A percentile compares a stretch with the other conserved stretches of the same genome.
Conservation (phyloP, 2,797 vertebrate species). For the Pseudochaenichthys georgianus region DNA sequence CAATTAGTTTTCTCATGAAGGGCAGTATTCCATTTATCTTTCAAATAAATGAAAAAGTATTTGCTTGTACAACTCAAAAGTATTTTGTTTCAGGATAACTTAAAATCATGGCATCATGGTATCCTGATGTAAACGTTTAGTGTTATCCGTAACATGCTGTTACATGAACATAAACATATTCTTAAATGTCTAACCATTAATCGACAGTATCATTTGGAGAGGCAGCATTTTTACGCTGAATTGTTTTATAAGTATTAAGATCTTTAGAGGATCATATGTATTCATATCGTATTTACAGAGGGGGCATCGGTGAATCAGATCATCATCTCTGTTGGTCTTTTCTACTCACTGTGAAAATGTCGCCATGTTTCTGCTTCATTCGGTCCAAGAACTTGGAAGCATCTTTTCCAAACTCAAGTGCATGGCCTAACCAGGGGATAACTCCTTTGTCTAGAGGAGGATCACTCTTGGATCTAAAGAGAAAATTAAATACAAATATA, state of each 20-base stretch:
- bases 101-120: neutral
- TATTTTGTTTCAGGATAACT: neutral
- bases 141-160: neutral
- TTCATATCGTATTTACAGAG: neutral
- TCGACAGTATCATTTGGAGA: neutral
- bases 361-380: constrained; percentile 91
- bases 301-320: neutral
- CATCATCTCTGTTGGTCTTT: neutral
- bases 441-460: constrained; percentile 89
- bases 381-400: constrained; percentile 86
- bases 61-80: neutral
- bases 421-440: constrained; percentile 91
- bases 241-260: fast-evolving
- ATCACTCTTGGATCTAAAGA: constrained; percentile 82
- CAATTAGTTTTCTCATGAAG: neutral
- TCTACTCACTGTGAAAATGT: constrained; percentile 91
- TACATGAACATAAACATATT: neutral
- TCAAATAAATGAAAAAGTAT: neutral
- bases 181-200: neutral
- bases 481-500: neutral
- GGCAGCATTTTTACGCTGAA: neutral
- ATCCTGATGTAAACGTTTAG: neutral
- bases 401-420: constrained; percentile 91
- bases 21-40: neutral
- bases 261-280: neutral